phyloP scores from a whole-genome alignment of 2,888 invertebrate species.

The Chromoteleia sp. region DNA sequence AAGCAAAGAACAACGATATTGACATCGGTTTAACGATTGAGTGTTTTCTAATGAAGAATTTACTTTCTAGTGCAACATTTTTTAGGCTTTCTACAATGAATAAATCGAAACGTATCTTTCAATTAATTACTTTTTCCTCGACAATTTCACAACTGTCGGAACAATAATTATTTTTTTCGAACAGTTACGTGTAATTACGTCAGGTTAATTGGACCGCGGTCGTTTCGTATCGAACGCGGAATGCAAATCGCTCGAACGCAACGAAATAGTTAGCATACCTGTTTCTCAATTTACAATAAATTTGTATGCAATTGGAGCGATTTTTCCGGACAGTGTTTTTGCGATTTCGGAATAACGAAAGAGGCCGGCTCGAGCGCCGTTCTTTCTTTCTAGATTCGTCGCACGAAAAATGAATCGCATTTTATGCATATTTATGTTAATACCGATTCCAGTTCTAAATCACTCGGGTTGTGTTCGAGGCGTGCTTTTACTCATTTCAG shows the following conservation, averaged over 20 bases:
- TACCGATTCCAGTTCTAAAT: slow-evolving; percentile 36
- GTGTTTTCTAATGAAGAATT: slow-evolving; percentile 57
- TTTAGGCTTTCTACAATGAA: slow-evolving; percentile 38
- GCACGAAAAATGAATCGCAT: slow-evolving; percentile 40
- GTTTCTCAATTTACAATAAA: slow-evolving; percentile 57
- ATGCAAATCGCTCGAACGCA: slow-evolving; percentile 54
- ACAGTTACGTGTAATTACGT: slow-evolving; percentile 45
- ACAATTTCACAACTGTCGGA: slow-evolving; percentile 38
- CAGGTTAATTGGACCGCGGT: slow-evolving; percentile 41
- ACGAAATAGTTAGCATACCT: slow-evolving; percentile 43
- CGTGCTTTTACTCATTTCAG: slow-evolving; percentile 6
- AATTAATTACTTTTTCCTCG: slow-evolving; percentile 35
- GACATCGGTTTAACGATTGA: slow-evolving; percentile 21
- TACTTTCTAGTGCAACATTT: slow-evolving; percentile 52
- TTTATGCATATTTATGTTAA: slow-evolving; percentile 57
- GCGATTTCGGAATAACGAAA: slow-evolving; percentile 48
- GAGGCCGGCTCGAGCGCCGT: neutral
- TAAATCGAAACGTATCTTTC: slow-evolving; percentile 35
- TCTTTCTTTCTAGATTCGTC: slow-evolving; percentile 5
- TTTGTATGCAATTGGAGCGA: slow-evolving; percentile 43
- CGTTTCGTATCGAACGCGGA: slow-evolving; percentile 45
- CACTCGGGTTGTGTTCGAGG: slow-evolving; percentile 17
- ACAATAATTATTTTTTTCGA: slow-evolving; percentile 59
- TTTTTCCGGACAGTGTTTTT: slow-evolving; percentile 32
- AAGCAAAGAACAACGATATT: slow-evolving; percentile 2